These are phyloP conservation scores for Callaeas wilsoni DNA, from an alignment of 2,113 vertebrate genomes.

Conservation along the genomic window DNA sequence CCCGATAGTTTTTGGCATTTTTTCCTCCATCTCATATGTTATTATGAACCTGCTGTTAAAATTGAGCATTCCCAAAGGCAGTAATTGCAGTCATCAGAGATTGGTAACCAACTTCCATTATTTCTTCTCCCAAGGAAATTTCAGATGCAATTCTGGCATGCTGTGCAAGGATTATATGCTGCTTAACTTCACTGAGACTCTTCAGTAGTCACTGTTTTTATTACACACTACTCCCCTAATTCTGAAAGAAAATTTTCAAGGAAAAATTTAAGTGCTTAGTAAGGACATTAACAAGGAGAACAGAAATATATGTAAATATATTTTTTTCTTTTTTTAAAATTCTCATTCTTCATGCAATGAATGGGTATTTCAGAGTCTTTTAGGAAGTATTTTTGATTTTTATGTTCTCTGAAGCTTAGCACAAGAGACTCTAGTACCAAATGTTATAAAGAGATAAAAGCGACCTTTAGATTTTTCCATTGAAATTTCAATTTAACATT, in stretches of 20 bases:
- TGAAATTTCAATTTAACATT: not conserved
- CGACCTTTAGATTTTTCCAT: not conserved
- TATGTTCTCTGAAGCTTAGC: not conserved
- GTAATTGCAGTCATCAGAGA: not conserved
- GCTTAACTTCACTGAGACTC: not conserved
- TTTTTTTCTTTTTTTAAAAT: not conserved
- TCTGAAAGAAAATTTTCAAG: not conserved
- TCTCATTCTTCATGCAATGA: not conserved
- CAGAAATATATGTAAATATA: not conserved
- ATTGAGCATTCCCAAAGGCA: not conserved
- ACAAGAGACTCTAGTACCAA: not conserved
- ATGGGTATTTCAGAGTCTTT: not conserved
- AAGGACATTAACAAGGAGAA: not conserved
- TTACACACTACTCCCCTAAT: not conserved
- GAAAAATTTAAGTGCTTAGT: not conserved
- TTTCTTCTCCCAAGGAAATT: not conserved
- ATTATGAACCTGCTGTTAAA: not conserved
- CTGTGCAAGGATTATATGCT: not conserved
- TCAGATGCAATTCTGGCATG: not conserved
- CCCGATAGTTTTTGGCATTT: fast-evolving
- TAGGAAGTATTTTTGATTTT: not conserved
- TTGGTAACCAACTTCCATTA: not conserved
- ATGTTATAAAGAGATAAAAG: not conserved
- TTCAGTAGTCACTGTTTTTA: not conserved
- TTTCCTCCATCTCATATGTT: not conserved